Conservation (phyloP, 2,797 vertebrate species). For the Poeciliopsis infans region DNA sequence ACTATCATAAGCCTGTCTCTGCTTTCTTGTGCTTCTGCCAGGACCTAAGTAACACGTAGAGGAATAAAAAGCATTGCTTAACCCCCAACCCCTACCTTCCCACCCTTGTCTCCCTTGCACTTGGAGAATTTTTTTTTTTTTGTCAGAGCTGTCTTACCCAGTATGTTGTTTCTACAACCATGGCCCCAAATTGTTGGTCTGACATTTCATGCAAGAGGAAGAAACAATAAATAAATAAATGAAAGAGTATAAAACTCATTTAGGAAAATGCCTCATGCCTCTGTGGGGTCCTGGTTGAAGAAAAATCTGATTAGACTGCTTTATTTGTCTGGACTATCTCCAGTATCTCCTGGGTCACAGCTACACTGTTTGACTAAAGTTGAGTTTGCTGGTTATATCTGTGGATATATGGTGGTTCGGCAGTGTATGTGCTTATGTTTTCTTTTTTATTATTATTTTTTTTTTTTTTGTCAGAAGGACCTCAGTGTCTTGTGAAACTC, state of each 20-base stretch:
- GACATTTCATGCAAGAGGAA: background rate
- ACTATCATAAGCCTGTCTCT: slow-evolving; percentile 75
- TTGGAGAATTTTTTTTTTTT: slow-evolving; percentile 51
- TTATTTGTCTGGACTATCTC: slow-evolving; percentile 67
- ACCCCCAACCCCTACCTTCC: slow-evolving; percentile 59
- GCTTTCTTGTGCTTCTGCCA: slow-evolving; percentile 83
- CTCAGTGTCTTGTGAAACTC: slow-evolving; percentile 74
- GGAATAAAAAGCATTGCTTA: slow-evolving; percentile 72
- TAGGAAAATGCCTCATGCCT: slow-evolving; percentile 23
- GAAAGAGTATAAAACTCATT: slow-evolving; percentile 20
- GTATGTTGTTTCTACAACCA: slow-evolving; percentile 77
- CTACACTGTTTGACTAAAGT: slow-evolving; percentile 44
- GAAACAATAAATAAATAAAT: background rate
- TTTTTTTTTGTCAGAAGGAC: slow-evolving; percentile 56
- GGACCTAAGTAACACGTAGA: slow-evolving; percentile 70
- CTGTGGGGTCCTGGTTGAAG: slow-evolving; percentile 70
- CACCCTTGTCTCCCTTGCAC: slow-evolving; percentile 71
- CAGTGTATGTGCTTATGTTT: slow-evolving; percentile 30
- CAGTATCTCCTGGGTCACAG: slow-evolving; percentile 37
- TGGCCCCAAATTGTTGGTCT: slow-evolving; percentile 25
- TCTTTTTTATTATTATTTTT: background rate
- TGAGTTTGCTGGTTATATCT: slow-evolving; percentile 63
- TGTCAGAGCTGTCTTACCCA: slow-evolving; percentile 33
- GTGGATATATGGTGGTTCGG: slow-evolving; percentile 54
- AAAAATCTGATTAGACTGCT: slow-evolving; percentile 73